These are phyloP conservation scores for Equus quagga DNA, from an alignment of 2,113 vertebrate genomes.

Conservation along the genomic window DNA sequence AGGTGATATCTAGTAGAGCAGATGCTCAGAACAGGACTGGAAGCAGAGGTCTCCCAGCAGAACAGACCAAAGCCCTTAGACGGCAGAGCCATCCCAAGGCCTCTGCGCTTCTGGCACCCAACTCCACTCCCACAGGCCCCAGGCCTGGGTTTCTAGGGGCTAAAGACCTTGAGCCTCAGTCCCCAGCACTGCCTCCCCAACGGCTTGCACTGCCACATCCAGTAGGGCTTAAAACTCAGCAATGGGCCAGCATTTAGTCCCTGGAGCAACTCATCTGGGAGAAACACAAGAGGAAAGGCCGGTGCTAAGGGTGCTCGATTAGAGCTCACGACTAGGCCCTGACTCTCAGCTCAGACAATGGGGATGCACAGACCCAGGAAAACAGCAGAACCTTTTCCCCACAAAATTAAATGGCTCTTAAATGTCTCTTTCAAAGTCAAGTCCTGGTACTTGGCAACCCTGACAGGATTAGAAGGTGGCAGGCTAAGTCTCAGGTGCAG, in stretches of 20 bases:
- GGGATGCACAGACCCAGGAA: neutral
- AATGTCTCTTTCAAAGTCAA: neutral
- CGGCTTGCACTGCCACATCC: neutral
- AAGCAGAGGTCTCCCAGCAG: neutral
- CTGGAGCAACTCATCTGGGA: rapidly evolving
- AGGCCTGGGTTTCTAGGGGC: neutral
- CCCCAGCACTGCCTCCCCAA: neutral
- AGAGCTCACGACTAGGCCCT: neutral
- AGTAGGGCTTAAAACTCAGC: neutral
- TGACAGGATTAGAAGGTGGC: neutral
- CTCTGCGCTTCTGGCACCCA: rapidly evolving
- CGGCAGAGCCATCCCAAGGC: neutral
- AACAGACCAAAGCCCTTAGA: neutral
- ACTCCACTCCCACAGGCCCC: neutral
- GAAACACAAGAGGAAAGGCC: neutral
- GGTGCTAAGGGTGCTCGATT: rapidly evolving
- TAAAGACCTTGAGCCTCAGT: neutral
- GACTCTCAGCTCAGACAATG: neutral
- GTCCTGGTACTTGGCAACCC: slow-evolving; percentile 59
- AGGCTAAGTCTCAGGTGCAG: neutral
- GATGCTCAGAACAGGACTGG: neutral
- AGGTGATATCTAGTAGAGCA: neutral
- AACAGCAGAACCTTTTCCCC: neutral
- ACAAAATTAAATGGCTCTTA: neutral
- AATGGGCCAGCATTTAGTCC: rapidly evolving